phyloP scores from a whole-genome alignment of 2,797 vertebrate species.

The Anolis apletophallus region DNA sequence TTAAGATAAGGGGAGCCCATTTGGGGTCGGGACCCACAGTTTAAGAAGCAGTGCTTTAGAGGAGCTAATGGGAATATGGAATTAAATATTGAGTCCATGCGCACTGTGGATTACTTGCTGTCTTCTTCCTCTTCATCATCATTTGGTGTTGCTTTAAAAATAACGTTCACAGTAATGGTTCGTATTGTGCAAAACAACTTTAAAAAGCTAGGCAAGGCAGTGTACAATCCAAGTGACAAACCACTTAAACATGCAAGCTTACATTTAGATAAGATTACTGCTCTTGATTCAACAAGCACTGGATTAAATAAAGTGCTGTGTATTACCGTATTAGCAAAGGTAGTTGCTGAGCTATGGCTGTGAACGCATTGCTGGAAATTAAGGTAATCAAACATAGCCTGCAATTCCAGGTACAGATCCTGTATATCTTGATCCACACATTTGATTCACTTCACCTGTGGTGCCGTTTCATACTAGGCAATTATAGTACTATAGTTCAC shows the following conservation, averaged over 20 bases:
- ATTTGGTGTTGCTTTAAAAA: background rate
- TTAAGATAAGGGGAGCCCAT: too few relatives aligned
- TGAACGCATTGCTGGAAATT: slow-evolving; percentile 11
- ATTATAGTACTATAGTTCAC: too few relatives aligned
- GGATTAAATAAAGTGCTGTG: background rate
- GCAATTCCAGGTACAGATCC: background rate
- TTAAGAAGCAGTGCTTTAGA: too few relatives aligned
- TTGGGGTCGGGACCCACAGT: too few relatives aligned
- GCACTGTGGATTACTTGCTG: background rate
- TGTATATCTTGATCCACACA: background rate
- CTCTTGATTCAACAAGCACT: background rate
- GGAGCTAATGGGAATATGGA: background rate
- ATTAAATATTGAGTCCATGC: background rate
- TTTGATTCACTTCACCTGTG: too few relatives aligned
- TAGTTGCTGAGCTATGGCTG: background rate
- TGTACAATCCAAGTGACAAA: background rate
- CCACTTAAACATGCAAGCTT: background rate
- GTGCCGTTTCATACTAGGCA: too few relatives aligned
- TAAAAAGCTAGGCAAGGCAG: background rate
- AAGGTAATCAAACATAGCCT: slow-evolving; percentile 1
- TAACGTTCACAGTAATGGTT: background rate
- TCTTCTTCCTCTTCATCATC: background rate
- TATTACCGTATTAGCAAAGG: background rate
- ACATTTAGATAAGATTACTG: background rate
- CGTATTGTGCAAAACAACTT: background rate